phyloP scores from a whole-genome alignment of 2,797 vertebrate species.

The Dendrocincla tyrannina region DNA sequence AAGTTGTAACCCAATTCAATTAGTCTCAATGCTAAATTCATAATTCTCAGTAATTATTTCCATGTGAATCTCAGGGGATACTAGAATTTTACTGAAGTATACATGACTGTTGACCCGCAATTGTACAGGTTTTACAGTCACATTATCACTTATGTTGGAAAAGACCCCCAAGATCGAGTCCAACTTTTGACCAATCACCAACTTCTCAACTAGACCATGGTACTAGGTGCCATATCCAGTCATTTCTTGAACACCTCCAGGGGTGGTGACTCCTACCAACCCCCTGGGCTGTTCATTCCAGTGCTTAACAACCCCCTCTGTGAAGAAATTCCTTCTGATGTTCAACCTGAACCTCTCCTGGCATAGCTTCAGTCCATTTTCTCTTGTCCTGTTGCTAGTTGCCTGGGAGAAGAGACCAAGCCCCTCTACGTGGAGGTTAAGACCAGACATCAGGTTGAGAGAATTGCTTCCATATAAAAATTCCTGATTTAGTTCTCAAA shows the following conservation, averaged over 20 bases:
- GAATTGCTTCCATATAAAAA: no score
- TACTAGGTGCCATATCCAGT: not conserved
- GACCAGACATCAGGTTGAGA: no score
- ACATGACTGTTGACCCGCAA: not conserved
- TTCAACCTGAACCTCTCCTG: no score
- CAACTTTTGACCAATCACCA: not conserved
- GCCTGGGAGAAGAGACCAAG: no score
- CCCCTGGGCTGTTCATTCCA: not conserved
- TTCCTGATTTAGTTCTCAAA: no score
- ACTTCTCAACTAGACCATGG: not conserved
- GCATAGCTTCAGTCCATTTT: no score
- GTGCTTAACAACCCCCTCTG: not conserved
- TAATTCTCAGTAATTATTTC: not conserved
- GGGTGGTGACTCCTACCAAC: not conserved
- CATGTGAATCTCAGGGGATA: not conserved
- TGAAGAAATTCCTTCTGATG: not conserved
- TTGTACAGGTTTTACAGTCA: not conserved
- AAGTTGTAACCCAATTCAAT: not conserved
- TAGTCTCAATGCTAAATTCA: not conserved
- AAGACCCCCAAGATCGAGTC: not conserved
- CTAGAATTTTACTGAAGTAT: not conserved
- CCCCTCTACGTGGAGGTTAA: no score
- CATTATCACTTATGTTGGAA: not conserved
- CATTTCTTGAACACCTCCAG: not conserved
- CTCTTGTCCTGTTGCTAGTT: no score